Conservation (phyloP, 1,140 invertebrate species). For the Diabrotica virgifera region DNA sequence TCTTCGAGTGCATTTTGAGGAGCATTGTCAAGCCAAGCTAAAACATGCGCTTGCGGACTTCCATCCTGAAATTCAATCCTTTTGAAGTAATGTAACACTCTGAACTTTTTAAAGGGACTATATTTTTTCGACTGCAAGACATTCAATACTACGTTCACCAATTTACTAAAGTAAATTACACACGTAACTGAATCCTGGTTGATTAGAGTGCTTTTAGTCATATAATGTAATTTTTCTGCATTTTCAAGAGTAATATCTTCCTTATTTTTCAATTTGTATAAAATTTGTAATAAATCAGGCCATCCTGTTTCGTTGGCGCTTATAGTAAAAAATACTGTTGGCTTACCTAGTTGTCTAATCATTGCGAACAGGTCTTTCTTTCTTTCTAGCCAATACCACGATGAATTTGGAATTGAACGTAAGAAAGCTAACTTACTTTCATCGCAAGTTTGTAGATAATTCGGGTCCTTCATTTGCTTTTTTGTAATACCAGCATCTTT, state of each 20-base stretch:
- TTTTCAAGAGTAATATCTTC: constrained; percentile 33
- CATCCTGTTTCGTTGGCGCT: constrained; percentile 48
- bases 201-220: constrained; percentile 40
- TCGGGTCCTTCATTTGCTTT: not conserved
- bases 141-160: constrained; percentile 34
- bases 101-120: constrained; percentile 33
- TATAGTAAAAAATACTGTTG: constrained; percentile 44
- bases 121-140: constrained; percentile 26
- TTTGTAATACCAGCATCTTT: not conserved
- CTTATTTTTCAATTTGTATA: constrained; percentile 44
- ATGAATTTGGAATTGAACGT: constrained; percentile 37
- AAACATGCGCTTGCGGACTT: constrained; percentile 34
- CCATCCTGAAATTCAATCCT: constrained; percentile 52
- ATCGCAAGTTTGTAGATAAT: constrained; percentile 22
- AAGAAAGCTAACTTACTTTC: constrained; percentile 31
- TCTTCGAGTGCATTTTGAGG: no score
- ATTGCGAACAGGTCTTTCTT: constrained; percentile 50
- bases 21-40: not conserved
- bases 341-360: constrained; percentile 45
- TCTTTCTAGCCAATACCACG: constrained; percentile 39
- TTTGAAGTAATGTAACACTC: constrained; percentile 43
- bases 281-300: constrained; percentile 42
- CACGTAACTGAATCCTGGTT: constrained; percentile 45
- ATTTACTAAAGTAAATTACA: constrained; percentile 25
- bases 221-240: constrained; percentile 29